phyloP scores from a whole-genome alignment of 1,140 invertebrate genomes.

The Drosophila setifemur region DNA sequence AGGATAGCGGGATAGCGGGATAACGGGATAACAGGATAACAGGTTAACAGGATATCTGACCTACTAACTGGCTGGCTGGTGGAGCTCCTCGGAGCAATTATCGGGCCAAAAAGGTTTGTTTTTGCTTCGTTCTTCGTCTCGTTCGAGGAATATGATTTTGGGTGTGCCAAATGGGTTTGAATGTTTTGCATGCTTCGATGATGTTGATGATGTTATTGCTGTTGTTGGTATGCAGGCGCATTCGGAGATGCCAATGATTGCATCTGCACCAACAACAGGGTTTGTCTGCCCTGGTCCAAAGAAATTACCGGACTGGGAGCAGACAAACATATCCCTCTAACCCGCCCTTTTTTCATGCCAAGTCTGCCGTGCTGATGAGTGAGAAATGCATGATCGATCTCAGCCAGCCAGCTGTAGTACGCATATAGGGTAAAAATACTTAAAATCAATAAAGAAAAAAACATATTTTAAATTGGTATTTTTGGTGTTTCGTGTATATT shows the following conservation, averaged over 20 bases:
- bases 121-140: conserved; percentile 32
- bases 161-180: conserved; percentile 29
- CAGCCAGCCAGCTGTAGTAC: conserved; percentile 15
- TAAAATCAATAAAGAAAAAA: conserved; percentile 33
- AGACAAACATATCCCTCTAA: conserved; percentile 81
- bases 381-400: conserved; percentile 55
- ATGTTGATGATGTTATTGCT: conserved; percentile 49
- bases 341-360: conserved; percentile 78
- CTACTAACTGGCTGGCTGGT: conserved; percentile 26
- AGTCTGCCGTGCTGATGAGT: conserved; percentile 50
- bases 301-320: conserved; percentile 23
- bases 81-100: conserved; percentile 42
- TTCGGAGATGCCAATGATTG: conserved; percentile 10
- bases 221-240: conserved; percentile 20
- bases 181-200: conserved; percentile 41
- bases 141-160: conserved; percentile 66
- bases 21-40: conserved; percentile 3
- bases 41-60: not conserved
- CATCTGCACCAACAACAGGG: conserved; percentile 40
- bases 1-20: not conserved
- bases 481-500: conserved; percentile 52
- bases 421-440: not conserved
- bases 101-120: conserved; percentile 41
- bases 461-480: conserved; percentile 42
- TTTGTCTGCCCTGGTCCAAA: conserved; percentile 52